Evolutionary conservation across 2,113 vertebrate genomes (phyloP).

Genomic region (Podarcis cretensis): DNA sequence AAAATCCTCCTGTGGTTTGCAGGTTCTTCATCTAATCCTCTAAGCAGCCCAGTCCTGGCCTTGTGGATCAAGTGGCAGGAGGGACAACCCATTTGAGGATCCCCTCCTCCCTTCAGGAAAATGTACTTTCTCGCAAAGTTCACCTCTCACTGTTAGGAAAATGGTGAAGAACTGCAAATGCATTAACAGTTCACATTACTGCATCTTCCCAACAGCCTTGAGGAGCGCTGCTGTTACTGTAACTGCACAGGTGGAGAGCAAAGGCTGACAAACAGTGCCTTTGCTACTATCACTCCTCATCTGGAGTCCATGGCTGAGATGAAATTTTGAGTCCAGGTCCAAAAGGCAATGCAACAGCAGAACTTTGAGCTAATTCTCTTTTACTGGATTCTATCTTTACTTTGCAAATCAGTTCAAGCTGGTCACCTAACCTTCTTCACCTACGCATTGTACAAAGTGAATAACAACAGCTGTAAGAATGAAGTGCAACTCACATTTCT

Average conservation of each 20-base stretch:
- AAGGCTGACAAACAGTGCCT: not conserved
- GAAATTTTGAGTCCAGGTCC: not conserved
- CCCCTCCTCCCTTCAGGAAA: no score
- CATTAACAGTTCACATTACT: not conserved
- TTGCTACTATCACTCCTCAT: not conserved
- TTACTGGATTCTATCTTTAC: not conserved
- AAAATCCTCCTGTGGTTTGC: no score
- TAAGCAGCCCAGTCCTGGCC: no score
- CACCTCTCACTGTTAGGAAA: not conserved
- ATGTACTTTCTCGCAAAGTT: not conserved
- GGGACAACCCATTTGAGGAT: no score
- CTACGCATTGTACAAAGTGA: not conserved
- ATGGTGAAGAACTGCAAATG: not conserved
- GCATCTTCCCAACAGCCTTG: not conserved
- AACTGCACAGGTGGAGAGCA: not conserved
- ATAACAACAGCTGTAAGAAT: not conserved
- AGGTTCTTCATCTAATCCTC: no score
- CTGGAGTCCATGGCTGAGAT: not conserved
- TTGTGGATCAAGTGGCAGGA: no score
- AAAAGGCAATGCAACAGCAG: not conserved
- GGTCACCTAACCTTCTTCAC: not conserved
- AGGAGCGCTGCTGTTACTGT: not conserved
- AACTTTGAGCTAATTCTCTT: not conserved
- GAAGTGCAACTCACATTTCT: conserved; percentile 70
- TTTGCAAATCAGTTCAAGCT: not conserved